phyloP scores from a whole-genome alignment of 2,888 invertebrate species.

The Diogma glabrata region DNA sequence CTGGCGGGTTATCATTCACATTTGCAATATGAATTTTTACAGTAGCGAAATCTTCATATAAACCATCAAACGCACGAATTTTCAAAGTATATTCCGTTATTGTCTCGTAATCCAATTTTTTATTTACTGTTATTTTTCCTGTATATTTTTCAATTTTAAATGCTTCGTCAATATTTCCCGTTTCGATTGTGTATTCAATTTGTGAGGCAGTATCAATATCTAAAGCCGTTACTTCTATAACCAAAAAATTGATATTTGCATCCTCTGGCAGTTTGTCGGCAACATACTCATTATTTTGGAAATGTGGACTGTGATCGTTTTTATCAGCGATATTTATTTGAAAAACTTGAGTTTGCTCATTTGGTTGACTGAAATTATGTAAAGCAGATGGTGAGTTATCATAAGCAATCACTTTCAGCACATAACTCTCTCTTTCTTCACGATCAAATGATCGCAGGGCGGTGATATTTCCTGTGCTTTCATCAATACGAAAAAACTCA shows the following conservation, averaged over 20 bases:
- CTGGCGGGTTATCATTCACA: constrained; percentile 87
- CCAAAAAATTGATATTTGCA: constrained; percentile 68
- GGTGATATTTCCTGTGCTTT: constrained; percentile 77
- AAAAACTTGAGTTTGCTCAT: constrained; percentile 68
- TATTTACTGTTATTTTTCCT: constrained; percentile 73
- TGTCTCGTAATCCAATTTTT: constrained; percentile 68
- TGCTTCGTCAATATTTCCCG: constrained; percentile 75
- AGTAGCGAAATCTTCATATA: constrained; percentile 67
- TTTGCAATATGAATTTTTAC: constrained; percentile 79
- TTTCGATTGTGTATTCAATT: constrained; percentile 76
- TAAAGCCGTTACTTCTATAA: constrained; percentile 76
- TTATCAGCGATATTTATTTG: constrained; percentile 88
- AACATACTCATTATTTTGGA: constrained; percentile 61
- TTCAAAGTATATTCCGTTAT: constrained; percentile 75
- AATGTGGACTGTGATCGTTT: constrained; percentile 90
- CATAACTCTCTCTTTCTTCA: constrained; percentile 73
- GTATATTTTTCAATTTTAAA: constrained; percentile 77
- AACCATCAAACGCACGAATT: constrained; percentile 73
- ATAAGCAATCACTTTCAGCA: constrained; percentile 78
- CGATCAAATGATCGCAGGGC: constrained; percentile 74
- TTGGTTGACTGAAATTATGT: constrained; percentile 51
- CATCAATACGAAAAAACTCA: constrained; percentile 73
- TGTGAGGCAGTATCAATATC: constrained; percentile 83
- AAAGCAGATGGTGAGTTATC: constrained; percentile 82
- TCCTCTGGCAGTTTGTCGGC: constrained; percentile 70